Base-by-base conservation (phyloP, 2,113 vertebrate species). In the Trochalopteron elliotii region DNA sequence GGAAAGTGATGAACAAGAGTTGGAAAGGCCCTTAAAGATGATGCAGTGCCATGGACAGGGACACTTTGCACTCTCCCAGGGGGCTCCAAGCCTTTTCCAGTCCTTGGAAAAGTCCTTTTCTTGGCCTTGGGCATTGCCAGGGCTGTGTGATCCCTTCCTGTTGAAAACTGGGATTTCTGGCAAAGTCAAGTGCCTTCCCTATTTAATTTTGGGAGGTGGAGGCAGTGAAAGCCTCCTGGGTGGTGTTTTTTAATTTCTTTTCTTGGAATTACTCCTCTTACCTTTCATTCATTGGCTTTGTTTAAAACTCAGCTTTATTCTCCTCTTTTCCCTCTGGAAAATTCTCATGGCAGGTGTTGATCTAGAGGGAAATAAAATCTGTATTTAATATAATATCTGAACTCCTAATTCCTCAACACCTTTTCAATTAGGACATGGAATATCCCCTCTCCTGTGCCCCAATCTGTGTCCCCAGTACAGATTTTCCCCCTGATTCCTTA, bases 401-500 rank as follows among this genome's bases (percentile, higher is more conserved):
- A 27, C 49, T 72, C 53, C 59, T 45, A 9, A 72, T 79, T 67
- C 47, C 60, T 21, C 55, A 11, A 21, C 20, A 52, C 49, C 40
- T 56, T 16, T 74, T 77, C 18, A 56, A 78, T 56, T 16, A 27
- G 28, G 17, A 21, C 4, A 0, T 17, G 52, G 27, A 23, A 16
- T 16, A 37, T 21, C 65, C 33, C 35, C 37, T 21, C 30, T 65
- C 27, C 17, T 3, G 28, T 10, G 42, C 2, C 2, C 33, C 4
- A 20, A 6, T 33, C n/a, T 2, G 0, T 5, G 8, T n/a, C 35
- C 11, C 2, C 42, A 30, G 8, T n/a, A 11, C n/a, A 57, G 31
- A n/a, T 69, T 78, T 93, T 69, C 7, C 79, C 27, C 4, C 64
- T 37, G 19, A 56, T 94, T 71, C 57, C 45, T 72, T 20, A 21